These are phyloP conservation scores for Drosophila parvula DNA, from an alignment of 1,140 invertebrate genomes.

Conservation along the genomic window DNA sequence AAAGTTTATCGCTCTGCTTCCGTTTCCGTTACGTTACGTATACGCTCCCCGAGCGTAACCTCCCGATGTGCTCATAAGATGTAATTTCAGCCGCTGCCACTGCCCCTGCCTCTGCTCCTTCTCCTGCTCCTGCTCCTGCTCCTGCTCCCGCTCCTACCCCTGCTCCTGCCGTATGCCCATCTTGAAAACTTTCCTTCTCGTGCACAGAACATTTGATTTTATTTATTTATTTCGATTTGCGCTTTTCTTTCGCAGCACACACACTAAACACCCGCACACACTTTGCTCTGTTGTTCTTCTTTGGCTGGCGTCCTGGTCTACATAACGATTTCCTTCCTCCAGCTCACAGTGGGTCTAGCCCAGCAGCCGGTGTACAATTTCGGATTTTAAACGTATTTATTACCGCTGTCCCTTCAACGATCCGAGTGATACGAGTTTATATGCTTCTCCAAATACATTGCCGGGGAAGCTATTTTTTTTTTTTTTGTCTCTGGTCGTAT, in stretches of 20 bases:
- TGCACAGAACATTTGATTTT: constrained; percentile 74
- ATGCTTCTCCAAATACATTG: not conserved
- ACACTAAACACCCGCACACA: constrained; percentile 18
- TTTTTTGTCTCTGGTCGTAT: not conserved
- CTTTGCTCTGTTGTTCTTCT: constrained; percentile 13
- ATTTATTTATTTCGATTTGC: constrained; percentile 83
- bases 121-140: too few species aligned
- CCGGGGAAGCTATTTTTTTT: not conserved
- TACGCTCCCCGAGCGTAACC: constrained; percentile 58
- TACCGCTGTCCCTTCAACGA: not conserved
- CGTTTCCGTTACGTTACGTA: constrained; percentile 71
- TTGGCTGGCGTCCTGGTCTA: constrained; percentile 41
- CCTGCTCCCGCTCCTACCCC: too few species aligned
- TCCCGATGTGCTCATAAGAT: constrained; percentile 76
- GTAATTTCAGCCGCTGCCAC: constrained; percentile 65
- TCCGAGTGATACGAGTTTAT: not conserved
- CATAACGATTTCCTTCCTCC: constrained; percentile 72
- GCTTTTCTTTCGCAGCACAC: constrained; percentile 40
- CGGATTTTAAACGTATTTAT: constrained; percentile 11
- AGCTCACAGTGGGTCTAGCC: constrained; percentile 19
- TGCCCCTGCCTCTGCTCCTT: not conserved
- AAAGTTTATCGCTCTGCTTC: constrained; percentile 81
- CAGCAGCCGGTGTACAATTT: constrained; percentile 2
- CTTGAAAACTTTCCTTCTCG: constrained; percentile 52
- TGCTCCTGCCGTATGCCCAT: constrained; percentile 35